Conservation (phyloP, 2,888 invertebrate species). For the Allolobophora icterica region DNA sequence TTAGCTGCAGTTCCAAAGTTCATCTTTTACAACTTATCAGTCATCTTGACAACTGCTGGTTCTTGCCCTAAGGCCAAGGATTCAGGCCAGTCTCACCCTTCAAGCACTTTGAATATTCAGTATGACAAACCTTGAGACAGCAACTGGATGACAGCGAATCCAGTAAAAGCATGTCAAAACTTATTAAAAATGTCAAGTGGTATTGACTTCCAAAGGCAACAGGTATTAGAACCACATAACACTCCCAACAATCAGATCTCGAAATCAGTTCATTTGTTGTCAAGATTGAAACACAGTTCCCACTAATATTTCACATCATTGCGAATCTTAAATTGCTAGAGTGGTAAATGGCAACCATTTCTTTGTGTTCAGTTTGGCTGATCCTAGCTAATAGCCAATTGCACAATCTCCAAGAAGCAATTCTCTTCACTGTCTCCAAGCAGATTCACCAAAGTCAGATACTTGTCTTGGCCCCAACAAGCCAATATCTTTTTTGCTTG, state of each 20-base stretch:
- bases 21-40: slow-evolving; percentile 7
- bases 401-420: not conserved
- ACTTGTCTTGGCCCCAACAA: not conserved
- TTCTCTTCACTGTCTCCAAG: not conserved
- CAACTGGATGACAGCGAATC: not conserved
- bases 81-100: not conserved
- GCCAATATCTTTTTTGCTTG: not conserved
- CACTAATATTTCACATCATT: not conserved
- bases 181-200: not conserved
- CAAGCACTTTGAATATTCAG: not conserved
- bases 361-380: not conserved
- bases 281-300: not conserved
- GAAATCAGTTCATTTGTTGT: not conserved
- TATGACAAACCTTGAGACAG: slow-evolving; percentile 2
- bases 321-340: not conserved
- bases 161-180: not conserved
- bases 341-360: not conserved
- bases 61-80: not conserved
- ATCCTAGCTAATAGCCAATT: not conserved
- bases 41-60: not conserved
- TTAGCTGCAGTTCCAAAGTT: not conserved
- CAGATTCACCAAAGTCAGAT: not conserved
- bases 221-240: not conserved
- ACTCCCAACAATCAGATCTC: not conserved
- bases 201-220: not conserved